Percentiles rank a stretch among this genome's conserved stretches.
phyloP scores from a whole-genome alignment of 2,888 invertebrate genomes.

The Rutpela maculata region DNA sequence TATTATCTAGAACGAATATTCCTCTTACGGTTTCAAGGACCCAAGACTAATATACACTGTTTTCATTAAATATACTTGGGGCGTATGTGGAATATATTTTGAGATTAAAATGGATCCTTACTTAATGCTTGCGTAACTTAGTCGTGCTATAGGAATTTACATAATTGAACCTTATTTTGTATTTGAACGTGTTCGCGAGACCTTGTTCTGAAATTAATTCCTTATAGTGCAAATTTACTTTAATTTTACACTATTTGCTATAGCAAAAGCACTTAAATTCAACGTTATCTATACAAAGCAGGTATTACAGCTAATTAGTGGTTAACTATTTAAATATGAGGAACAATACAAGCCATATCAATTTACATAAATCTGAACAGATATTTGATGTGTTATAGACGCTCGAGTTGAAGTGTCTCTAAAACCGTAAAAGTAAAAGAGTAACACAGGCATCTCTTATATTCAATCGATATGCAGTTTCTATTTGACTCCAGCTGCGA shows the following conservation, averaged over 20 bases:
- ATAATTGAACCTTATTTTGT: conserved; percentile 8
- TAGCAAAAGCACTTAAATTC: neutral
- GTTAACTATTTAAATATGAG: neutral
- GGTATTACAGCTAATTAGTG: neutral
- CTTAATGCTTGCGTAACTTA: conserved; percentile 10
- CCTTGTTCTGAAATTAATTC: conserved; percentile 5
- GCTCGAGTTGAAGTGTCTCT: neutral
- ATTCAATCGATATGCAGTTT: neutral
- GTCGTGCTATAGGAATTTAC: neutral
- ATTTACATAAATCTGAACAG: neutral
- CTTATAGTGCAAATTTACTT: conserved; percentile 10
- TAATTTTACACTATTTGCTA: conserved; percentile 8
- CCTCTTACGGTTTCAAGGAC: too few species aligned
- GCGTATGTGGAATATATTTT: neutral
- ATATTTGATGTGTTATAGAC: neutral
- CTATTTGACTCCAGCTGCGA: neutral
- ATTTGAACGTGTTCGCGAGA: neutral
- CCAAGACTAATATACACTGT: neutral
- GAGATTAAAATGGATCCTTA: neutral
- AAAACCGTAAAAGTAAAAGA: neutral
- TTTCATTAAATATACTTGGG: neutral
- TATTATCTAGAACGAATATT: too few species aligned
- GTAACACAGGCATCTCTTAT: neutral
- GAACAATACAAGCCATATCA: neutral
- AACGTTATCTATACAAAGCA: neutral